Conservation (phyloP, 2,113 vertebrate species). For the Mastomys coucha region DNA sequence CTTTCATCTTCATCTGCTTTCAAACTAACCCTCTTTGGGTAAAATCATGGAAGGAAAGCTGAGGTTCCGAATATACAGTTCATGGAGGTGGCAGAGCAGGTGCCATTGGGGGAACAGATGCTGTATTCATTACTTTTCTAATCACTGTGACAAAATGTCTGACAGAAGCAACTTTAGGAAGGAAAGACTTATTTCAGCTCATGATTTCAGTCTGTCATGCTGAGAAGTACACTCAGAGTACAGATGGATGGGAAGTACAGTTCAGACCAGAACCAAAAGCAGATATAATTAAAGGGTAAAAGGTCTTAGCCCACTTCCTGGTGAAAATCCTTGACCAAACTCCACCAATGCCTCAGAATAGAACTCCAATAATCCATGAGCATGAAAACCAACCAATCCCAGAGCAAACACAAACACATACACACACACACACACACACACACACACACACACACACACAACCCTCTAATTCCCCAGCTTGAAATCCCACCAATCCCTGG, state of each 20-base stretch:
- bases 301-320: neutral
- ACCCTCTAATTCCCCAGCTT: no score
- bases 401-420: no score
- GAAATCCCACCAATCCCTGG: neutral
- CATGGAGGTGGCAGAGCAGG: rapidly evolving
- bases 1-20: neutral
- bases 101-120: neutral
- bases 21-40: no score
- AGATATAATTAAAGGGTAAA: neutral
- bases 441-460: no score
- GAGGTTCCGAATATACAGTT: neutral
- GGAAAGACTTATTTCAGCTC: neutral
- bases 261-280: neutral
- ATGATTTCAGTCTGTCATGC: neutral
- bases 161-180: neutral
- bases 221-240: no score
- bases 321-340: neutral
- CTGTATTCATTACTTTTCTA: neutral
- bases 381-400: no score
- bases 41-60: neutral
- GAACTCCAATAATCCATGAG: no score
- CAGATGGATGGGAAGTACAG: neutral
- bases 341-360: neutral
- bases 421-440: no score
- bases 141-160: neutral